Base-by-base conservation (phyloP, 2,113 vertebrate genomes). In the Anas platyrhynchos region DNA sequence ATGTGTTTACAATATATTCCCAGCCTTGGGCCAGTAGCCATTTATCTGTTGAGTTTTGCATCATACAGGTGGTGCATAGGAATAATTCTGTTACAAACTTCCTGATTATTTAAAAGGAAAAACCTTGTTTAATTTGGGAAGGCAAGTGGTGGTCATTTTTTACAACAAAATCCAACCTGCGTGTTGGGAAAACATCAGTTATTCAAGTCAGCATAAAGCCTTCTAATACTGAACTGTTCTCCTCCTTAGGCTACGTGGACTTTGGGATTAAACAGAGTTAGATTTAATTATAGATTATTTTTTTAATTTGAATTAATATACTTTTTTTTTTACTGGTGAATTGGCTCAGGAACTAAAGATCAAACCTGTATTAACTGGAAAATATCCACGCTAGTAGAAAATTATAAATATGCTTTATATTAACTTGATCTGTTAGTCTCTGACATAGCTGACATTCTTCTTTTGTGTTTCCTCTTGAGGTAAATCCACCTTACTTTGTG, bases 401-500 rank as follows among this genome's bases (percentile, higher is more conserved):
- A 13, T 44, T 88, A 10, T 81, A 50, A 81, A 68, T 32, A 27
- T 59, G 16, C 23, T 86, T 74, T 90, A 25, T 73, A 38, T 83
- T 88, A 52, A 34, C 46, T 80, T 56, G 13, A 71, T 71, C 38
- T 71, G 5, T 69, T 71, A 48, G 29, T 21, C 36, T 69, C 38
- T 38, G 38, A 38, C 27, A 31, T 79, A 41, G 23, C 6, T 96
- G 16, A 83, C 55, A 2, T 76, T 73, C 25, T 91, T 83, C 38
- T 90, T 62, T 59, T 94, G 38, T 80, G 38, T 63, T 86, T 83
- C 17, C 88, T 87, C 25, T 71, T 54, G 83, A 99, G 99, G 99
- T 99, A 68, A 99, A 99, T 92, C 99, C 99, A 5, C 99, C 99
- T 6, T 99, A 99, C 91, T 98, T 98, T 31, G 98, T 99, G 27